Evolutionary conservation across 2,888 invertebrate species (phyloP).

Genomic region (Zygogramma bicolorata): DNA sequence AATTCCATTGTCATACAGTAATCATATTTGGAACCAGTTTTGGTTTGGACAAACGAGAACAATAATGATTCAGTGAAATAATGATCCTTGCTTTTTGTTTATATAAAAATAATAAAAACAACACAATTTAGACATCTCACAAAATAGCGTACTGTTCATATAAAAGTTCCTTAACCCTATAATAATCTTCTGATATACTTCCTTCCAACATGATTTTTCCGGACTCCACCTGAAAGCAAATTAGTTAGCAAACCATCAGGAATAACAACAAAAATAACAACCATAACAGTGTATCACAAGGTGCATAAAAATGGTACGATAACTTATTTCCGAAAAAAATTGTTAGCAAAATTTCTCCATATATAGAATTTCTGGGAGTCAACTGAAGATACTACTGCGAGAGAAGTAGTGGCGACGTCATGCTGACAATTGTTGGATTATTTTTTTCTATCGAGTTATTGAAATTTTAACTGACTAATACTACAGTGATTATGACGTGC

Average conservation of each 20-base stretch:
- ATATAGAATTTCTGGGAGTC: no score
- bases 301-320: no score
- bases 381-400: no score
- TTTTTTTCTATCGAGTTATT: no score
- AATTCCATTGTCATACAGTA: background rate
- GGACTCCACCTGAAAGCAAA: constrained; percentile 82
- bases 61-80: background rate
- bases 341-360: no score
- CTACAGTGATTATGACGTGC: no score
- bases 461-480: no score
- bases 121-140: constrained; percentile 63
- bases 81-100: background rate
- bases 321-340: no score
- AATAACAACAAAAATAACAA: no score
- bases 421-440: no score
- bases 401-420: no score
- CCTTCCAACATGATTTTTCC: constrained; percentile 96
- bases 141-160: constrained; percentile 98
- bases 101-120: constrained; percentile 9
- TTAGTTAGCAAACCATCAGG: background rate
- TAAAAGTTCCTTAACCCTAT: constrained; percentile 89
- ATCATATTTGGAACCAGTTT: background rate
- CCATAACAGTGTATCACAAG: no score
- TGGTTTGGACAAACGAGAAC: background rate
- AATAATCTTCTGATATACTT: constrained; percentile 94